phyloP scores from a whole-genome alignment of 2,797 vertebrate genomes.

The Sebastes goodei region DNA sequence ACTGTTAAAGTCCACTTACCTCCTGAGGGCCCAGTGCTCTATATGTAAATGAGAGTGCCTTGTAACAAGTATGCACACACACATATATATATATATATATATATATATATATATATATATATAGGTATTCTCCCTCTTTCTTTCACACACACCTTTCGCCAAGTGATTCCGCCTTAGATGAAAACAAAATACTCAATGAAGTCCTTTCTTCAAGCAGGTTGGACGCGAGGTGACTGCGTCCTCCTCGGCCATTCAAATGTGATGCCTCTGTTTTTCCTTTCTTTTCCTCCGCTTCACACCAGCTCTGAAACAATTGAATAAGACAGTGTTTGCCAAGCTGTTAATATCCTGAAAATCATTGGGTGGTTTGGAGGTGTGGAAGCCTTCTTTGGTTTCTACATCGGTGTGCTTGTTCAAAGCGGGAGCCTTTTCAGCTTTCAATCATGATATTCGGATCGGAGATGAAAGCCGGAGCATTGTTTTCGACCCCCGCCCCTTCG shows the following conservation, averaged over 20 bases:
- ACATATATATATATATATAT: background rate
- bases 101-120: background rate
- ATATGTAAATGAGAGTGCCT: constrained; percentile 81
- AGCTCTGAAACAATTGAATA: constrained; percentile 45
- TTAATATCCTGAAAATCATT: constrained; percentile 44
- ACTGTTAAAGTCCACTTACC: constrained; percentile 80
- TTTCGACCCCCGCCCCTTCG: constrained; percentile 7
- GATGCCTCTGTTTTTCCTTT: constrained; percentile 21
- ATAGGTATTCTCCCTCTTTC: constrained; percentile 4
- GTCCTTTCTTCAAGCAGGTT: constrained; percentile 50
- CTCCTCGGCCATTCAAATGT: constrained; percentile 21
- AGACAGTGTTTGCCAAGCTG: constrained; percentile 37
- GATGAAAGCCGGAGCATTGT: constrained; percentile 44
- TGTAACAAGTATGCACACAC: constrained; percentile 49
- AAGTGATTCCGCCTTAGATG: constrained; percentile 54
- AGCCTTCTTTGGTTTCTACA: constrained; percentile 26
- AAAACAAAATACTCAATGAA: constrained; percentile 74
- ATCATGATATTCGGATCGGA: constrained; percentile 20
- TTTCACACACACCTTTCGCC: background rate
- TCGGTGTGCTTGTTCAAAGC: constrained; percentile 29
- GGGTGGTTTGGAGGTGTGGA: constrained; percentile 9
- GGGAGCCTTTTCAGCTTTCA: constrained; percentile 31
- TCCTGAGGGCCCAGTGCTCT: constrained; percentile 74
- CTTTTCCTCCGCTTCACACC: constrained; percentile 12
- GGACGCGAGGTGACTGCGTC: constrained; percentile 61